Percentiles rank a stretch among this genome's conserved stretches.
phyloP scores from a whole-genome alignment of 2,797 vertebrate genomes.

The Argyrosomus regius region DNA sequence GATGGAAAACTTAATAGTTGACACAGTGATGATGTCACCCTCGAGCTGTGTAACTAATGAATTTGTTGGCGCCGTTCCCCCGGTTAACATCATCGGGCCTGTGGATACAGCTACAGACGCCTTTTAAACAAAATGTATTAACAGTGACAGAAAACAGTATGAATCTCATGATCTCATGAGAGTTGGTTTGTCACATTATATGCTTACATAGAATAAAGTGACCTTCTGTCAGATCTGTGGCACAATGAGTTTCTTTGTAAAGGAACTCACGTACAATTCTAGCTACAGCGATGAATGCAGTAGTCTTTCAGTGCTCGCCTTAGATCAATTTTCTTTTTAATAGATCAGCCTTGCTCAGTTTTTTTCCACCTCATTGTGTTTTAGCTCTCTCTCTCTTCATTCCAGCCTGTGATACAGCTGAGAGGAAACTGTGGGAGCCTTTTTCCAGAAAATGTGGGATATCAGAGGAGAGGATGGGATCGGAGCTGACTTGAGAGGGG shows the following conservation, averaged over 20 bases:
- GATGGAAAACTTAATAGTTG: neutral
- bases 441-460: constrained; percentile 60
- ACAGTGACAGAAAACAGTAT: neutral
- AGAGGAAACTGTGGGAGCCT: constrained; percentile 37
- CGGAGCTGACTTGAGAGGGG: constrained; percentile 51
- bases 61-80: constrained; percentile 3
- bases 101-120: constrained; percentile 20
- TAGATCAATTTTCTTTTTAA: neutral
- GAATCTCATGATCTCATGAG: constrained; percentile 8
- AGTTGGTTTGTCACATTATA: neutral
- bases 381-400: neutral
- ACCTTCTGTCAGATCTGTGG: constrained; percentile 2
- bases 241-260: neutral
- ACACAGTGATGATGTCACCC: constrained; percentile 2
- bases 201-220: neutral
- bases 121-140: neutral
- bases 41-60: neutral
- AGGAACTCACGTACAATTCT: neutral
- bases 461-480: constrained; percentile 48
- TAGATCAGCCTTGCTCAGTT: neutral
- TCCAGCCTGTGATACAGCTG: constrained; percentile 18
- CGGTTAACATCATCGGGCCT: constrained; percentile 4
- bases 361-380: constrained; percentile 15
- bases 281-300: constrained; percentile 2
- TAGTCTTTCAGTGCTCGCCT: neutral